Percentiles rank a stretch among this genome's conserved stretches.
Conservation (phyloP, 2,113 vertebrate genomes). For the Psilopogon haemacephalus region DNA sequence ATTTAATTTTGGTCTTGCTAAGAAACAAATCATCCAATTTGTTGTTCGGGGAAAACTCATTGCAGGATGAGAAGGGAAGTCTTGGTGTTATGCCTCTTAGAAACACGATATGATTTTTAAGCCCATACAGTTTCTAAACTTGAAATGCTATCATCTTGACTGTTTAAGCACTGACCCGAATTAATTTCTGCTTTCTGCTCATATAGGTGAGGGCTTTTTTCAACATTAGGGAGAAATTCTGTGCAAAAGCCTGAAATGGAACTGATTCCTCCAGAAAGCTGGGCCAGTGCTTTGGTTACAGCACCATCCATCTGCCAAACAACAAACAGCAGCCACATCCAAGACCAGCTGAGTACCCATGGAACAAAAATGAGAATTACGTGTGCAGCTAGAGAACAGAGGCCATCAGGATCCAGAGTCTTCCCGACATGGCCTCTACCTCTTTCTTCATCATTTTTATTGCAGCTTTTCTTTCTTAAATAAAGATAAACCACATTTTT, state of each 20-base stretch:
- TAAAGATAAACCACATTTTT: background rate
- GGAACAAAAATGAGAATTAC: background rate
- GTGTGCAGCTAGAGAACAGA: background rate
- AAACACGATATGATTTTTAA: background rate
- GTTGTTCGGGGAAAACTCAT: background rate
- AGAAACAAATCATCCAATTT: background rate
- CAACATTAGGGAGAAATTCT: background rate
- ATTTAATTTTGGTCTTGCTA: constrained; percentile 3
- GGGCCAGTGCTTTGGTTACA: background rate
- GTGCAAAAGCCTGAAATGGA: background rate
- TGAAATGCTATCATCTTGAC: background rate
- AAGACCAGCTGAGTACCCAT: background rate
- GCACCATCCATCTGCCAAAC: background rate
- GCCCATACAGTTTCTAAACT: background rate
- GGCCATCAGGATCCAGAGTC: background rate
- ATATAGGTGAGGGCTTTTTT: background rate
- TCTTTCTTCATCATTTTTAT: background rate
- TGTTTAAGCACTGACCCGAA: background rate
- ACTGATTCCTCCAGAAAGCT: background rate
- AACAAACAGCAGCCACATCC: background rate
- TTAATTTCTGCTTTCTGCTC: background rate
- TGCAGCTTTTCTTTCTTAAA: background rate
- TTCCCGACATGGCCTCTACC: background rate
- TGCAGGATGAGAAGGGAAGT: background rate
- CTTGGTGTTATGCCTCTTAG: background rate